Percentiles rank a stretch among this genome's conserved stretches.
phyloP scores from a whole-genome alignment of 2,888 invertebrate species.

The Microctonus aethiopoides region DNA sequence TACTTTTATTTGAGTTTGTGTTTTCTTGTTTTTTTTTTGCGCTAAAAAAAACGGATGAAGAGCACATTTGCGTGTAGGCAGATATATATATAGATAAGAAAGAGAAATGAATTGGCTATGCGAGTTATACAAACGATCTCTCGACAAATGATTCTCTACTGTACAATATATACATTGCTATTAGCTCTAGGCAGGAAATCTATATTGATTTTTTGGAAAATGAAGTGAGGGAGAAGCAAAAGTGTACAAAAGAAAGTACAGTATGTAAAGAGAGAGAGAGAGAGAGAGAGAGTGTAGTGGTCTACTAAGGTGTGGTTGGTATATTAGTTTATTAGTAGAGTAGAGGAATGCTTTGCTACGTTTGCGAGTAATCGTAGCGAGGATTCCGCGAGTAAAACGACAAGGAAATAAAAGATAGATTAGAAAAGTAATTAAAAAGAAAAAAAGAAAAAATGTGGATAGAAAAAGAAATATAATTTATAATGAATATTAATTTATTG shows the following conservation, averaged over 20 bases:
- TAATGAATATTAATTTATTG: background rate
- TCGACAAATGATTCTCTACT: background rate
- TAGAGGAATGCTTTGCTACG: constrained; percentile 18
- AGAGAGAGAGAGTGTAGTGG: no score
- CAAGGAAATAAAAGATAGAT: no score
- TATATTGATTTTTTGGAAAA: constrained; percentile 30
- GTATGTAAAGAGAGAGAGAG: background rate
- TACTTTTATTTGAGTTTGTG: background rate
- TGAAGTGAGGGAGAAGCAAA: background rate
- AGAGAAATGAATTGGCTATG: constrained; percentile 1
- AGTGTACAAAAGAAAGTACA: background rate
- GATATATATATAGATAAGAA: no score
- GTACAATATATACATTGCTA: background rate
- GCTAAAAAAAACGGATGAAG: background rate
- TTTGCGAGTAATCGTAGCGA: constrained; percentile 6
- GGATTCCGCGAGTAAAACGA: background rate
- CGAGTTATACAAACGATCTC: background rate
- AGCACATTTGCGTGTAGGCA: background rate
- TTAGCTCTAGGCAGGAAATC: background rate
- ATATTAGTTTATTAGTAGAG: constrained; percentile 17
- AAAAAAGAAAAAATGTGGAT: background rate
- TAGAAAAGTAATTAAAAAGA: background rate
- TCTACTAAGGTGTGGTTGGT: constrained; percentile 28
- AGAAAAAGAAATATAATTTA: background rate
- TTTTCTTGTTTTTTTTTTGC: no score